A percentile compares a stretch with the other conserved stretches of the same genome.
These are phyloP conservation scores for Hypomecis punctinalis DNA, from an alignment of 2,888 invertebrate genomes.

Conservation along the genomic window DNA sequence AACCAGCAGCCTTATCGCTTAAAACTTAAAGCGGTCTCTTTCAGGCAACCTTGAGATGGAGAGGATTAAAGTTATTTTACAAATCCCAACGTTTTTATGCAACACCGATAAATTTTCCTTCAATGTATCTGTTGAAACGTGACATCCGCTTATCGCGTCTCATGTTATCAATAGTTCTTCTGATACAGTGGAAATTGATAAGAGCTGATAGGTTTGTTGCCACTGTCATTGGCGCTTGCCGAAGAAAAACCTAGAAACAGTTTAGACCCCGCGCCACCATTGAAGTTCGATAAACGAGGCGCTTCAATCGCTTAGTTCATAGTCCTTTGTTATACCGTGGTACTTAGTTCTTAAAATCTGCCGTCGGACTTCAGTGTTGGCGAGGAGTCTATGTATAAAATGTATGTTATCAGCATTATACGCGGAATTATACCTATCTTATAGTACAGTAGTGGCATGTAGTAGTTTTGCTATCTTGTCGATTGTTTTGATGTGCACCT, in stretches of 20 bases:
- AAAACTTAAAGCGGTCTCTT: not conserved
- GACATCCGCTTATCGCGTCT: constrained; percentile 12
- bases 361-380: no score
- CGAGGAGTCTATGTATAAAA: constrained; percentile 7
- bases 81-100: constrained; percentile 1
- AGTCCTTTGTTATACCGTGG: no score
- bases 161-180: constrained; percentile 21
- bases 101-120: constrained; percentile 3
- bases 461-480: not conserved
- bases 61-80: not conserved
- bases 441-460: no score
- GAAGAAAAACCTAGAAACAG: constrained; percentile 21
- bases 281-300: no score
- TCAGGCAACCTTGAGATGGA: not conserved
- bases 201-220: constrained; percentile 19
- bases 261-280: no score
- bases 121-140: not conserved
- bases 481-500: not conserved
- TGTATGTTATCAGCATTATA: not conserved
- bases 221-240: constrained; percentile 19
- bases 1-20: no score
- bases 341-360: no score
- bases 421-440: no score
- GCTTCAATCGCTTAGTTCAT: no score
- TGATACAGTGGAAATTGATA: constrained; percentile 17